A percentile compares a stretch with the other conserved stretches of the same genome.
These are phyloP conservation scores for Peucedramus taeniatus DNA, from an alignment of 2,113 vertebrate genomes.

Conservation along the genomic window DNA sequence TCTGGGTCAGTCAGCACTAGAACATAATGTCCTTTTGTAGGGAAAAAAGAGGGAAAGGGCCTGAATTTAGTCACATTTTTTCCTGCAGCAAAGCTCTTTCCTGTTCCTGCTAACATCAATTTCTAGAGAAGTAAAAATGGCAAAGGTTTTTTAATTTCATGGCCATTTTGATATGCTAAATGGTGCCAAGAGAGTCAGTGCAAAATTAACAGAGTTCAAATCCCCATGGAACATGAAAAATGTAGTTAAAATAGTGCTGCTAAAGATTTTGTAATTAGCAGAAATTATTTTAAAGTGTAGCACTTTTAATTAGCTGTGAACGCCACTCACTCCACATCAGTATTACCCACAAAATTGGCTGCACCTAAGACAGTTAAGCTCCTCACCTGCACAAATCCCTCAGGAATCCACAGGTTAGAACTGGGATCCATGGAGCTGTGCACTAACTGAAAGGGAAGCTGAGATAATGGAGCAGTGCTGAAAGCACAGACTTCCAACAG, in stretches of 20 bases:
- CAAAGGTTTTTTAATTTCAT: conserved; percentile 3
- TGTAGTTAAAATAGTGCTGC: conserved; percentile 11
- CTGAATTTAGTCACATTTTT: background rate
- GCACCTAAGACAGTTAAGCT: background rate
- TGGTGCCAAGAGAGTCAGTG: background rate
- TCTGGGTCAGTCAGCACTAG: background rate
- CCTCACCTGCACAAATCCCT: background rate
- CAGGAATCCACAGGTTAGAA: background rate
- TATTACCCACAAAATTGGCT: background rate
- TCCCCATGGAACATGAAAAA: background rate
- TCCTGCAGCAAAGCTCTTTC: background rate
- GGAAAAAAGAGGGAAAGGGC: background rate
- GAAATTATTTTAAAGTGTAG: conserved; percentile 24
- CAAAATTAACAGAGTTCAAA: conserved; percentile 21
- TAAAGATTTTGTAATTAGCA: conserved; percentile 38
- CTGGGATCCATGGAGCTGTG: background rate
- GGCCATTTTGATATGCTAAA: conserved; percentile 38
- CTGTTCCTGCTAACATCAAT: background rate
- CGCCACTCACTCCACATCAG: background rate
- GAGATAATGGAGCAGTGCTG: background rate
- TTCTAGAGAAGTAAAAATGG: background rate
- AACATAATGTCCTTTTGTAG: background rate
- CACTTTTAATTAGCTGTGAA: conserved; percentile 13
- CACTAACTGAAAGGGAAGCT: background rate
- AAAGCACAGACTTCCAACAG: background rate